Evolutionary conservation across 1,140 invertebrate genomes (phyloP), one percentile per base, ranked within the genome.

Genomic region (Drosophila littoralis): DNA sequence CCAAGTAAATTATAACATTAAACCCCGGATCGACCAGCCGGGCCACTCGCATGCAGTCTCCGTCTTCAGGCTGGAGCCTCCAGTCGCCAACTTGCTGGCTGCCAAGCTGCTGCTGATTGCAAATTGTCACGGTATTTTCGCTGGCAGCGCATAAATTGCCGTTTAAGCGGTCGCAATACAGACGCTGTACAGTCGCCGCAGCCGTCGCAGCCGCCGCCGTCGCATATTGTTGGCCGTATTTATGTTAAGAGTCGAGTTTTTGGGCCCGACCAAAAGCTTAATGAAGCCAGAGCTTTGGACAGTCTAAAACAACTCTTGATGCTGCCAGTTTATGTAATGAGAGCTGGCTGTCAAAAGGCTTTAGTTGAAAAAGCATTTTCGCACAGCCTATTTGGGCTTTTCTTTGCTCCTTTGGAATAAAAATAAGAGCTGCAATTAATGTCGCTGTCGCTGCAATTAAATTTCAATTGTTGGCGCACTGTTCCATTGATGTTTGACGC

Each of bases 61-160:
- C 38, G 52, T 50, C 51, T 59, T 35, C 33, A 32, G 12, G 57
- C 15, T 22, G 40, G 58, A 69, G 66, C 35, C 15, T 33, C 58
- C 57, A 46, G 60, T 64, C 28, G 48, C 71, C 40, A 46, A 71
- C 65, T 54, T 61, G 36, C 13, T 67, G 69, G 60, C 67, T 73
- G 48, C 42, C 60, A 28, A 28, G 65, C 55, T 61, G 61, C 68
- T 48, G 83, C 84, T 88, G 84, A 88, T 89, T 84, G 84, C 85
- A 84, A 89, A 88, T 88, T 88, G 84, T 89, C 85, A 89, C 85
- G 85, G 84, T 89, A 88, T 88, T 86, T 88, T 89, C 69, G 75
- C 84, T 68, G 80, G 85, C 86, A 89, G 84, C 84, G 75, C 85
- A 90, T 90, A 89, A 89, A 89, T 89, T 90, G 74, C 64, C 74